Percentiles rank a stretch among this genome's conserved stretches.
Conservation (phyloP, 2,888 invertebrate species). For the Toxonevra muliebris region DNA sequence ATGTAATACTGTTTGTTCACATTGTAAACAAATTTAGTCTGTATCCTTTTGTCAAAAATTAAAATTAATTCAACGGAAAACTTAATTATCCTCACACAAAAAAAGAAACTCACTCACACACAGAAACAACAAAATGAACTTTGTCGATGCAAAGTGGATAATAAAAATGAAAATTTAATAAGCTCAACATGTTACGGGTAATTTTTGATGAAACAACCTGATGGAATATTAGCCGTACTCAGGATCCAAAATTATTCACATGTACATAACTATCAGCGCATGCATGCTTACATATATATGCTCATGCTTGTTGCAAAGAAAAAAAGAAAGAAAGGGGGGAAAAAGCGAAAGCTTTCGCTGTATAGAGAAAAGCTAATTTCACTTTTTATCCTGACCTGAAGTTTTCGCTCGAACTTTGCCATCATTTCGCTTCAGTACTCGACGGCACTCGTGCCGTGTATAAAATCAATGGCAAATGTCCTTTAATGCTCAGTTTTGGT, state of each 20-base stretch:
- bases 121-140: too few species aligned
- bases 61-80: too few species aligned
- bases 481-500: constrained; percentile 57
- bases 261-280: neutral
- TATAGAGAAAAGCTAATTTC: constrained; percentile 9
- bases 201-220: constrained; percentile 7
- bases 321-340: too few species aligned
- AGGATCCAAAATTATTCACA: neutral
- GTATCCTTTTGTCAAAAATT: too few species aligned
- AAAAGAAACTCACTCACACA: too few species aligned
- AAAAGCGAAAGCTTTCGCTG: constrained; percentile 36
- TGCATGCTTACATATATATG: neutral
- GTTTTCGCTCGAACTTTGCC: neutral
- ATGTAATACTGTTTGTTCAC: too few species aligned
- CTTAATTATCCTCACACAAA: too few species aligned
- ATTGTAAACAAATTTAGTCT: too few species aligned
- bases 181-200: constrained; percentile 9
- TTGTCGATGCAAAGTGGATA: neutral
- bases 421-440: neutral
- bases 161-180: constrained; percentile 25
- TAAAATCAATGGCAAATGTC: constrained; percentile 52
- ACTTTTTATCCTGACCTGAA: neutral
- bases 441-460: neutral
- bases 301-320: neutral
- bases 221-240: neutral